Percentiles rank a stretch among this genome's conserved stretches.
Conservation (phyloP, 1,140 invertebrate species). For the Sarcophaga bullata region DNA sequence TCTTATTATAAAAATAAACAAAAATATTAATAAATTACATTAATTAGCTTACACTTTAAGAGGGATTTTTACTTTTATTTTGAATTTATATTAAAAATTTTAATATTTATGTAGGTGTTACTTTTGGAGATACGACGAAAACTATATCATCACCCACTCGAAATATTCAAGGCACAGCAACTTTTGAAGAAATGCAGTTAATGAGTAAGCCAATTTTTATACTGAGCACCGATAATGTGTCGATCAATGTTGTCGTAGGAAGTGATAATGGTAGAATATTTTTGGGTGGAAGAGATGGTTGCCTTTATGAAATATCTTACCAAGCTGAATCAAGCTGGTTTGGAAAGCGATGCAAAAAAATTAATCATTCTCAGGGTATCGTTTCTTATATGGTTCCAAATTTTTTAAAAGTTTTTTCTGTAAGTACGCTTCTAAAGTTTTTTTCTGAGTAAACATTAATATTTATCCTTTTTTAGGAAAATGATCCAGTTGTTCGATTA, state of each 20-base stretch:
- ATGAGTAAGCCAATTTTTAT: slow-evolving; percentile 94
- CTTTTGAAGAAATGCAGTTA: slow-evolving; percentile 85
- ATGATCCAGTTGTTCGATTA: slow-evolving; percentile 91
- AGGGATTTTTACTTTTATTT: background rate
- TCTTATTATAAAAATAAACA: no score
- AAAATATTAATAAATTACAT: no score
- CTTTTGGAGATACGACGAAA: slow-evolving; percentile 53
- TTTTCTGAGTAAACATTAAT: background rate
- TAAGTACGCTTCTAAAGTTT: slow-evolving; percentile 38
- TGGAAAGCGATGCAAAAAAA: slow-evolving; percentile 92
- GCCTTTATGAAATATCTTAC: slow-evolving; percentile 95
- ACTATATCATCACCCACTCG: slow-evolving; percentile 46
- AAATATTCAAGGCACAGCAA: slow-evolving; percentile 51
- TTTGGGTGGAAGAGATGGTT: slow-evolving; percentile 93
- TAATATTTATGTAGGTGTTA: slow-evolving; percentile 51
- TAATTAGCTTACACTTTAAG: no score
- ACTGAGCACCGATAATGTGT: slow-evolving; percentile 90
- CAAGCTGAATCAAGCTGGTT: slow-evolving; percentile 93
- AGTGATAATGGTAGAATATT: slow-evolving; percentile 91
- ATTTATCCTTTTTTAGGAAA: slow-evolving; percentile 76
- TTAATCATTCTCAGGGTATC: slow-evolving; percentile 91
- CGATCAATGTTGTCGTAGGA: slow-evolving; percentile 84
- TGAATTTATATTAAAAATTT: slow-evolving; percentile 13
- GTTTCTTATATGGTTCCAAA: slow-evolving; percentile 90
- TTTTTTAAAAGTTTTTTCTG: slow-evolving; percentile 79